Evolutionary conservation across 2,888 invertebrate species (phyloP), one percentile per base, ranked within the genome.

Genomic region (Pseudeuparius sepicola): DNA sequence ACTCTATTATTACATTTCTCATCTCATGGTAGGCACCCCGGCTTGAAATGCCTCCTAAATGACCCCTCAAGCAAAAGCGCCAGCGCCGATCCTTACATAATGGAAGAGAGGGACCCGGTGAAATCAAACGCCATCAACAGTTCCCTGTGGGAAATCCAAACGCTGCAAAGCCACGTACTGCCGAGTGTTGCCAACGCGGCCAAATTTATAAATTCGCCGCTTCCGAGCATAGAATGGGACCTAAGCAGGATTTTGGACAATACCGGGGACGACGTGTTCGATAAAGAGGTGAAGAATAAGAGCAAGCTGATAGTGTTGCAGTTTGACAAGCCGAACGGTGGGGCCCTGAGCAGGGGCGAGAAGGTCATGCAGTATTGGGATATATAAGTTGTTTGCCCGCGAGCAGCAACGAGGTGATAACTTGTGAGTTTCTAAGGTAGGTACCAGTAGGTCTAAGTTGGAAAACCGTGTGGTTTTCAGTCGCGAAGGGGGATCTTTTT

Each of bases 141-240:
- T 54, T 88, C 86, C 29, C 69, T 97, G 35, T 97, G 96, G 96
- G 96, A 97, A 68, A 70, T 92, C 40, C 71, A 77, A 48, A 75
- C 82, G 7, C 66, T 93, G 42, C 79, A 84, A 54, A 66, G 70
- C 43, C 87, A 88, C 56, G 70, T 72, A 7, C 54, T 80, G 47
- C 84, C 88, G 3, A 70, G 70, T 39, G 77, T 89, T 5, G 71
- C 79, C 11, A 69, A 68, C 28, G 78, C 81, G 1, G 87, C 89
- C 1, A 66, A 70, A 44, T 79, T 82, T 46, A 76, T 87, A 31
- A 70, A 73, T 31, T 68, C 72, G 31, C 72, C 75, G 2, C 54
- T 84, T 24, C 80, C 81, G 0, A 66, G 68, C 10, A 64, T 72
- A 7, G 84, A 85, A 54, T 75, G 72, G 62, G 79, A 83, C 51